Percentiles rank a stretch among this genome's conserved stretches.
Conservation (phyloP, 2,113 vertebrate genomes). For the Corythoichthys intestinalis region DNA sequence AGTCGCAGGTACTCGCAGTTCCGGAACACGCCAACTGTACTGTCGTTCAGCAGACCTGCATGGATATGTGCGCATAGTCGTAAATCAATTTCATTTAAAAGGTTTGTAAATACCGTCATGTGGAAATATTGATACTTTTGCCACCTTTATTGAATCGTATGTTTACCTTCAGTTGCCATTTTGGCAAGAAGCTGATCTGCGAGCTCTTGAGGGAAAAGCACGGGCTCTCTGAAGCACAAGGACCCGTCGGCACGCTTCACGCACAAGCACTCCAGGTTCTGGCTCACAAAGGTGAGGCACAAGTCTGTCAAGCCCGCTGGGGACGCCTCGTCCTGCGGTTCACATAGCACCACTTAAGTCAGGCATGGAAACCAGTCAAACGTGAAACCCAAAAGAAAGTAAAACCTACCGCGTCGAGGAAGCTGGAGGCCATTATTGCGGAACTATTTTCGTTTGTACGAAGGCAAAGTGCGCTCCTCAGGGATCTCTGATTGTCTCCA, state of each 20-base stretch:
- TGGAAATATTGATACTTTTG: neutral
- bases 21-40: constrained; percentile 91
- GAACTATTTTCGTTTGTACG: constrained; percentile 18
- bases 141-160: neutral
- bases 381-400: neutral
- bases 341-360: neutral
- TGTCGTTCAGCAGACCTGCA: constrained; percentile 91
- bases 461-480: neutral
- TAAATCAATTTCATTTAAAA: neutral
- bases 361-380: neutral
- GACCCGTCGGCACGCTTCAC: constrained; percentile 90
- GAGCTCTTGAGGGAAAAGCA: constrained; percentile 95
- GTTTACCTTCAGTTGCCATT: constrained; percentile 89
- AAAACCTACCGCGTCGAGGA: constrained; percentile 54
- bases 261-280: constrained; percentile 89
- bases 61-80: neutral
- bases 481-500: neutral
- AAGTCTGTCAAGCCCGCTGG: constrained; percentile 89
- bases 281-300: constrained; percentile 89
- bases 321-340: constrained; percentile 85
- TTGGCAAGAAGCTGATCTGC: constrained; percentile 92
- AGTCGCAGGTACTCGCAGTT: constrained; percentile 86
- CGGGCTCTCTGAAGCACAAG: constrained; percentile 85
- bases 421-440: constrained; percentile 48
- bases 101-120: neutral